Evolutionary conservation across 2,888 invertebrate species (phyloP).

Genomic region (Eumacrocentrus americanus): DNA sequence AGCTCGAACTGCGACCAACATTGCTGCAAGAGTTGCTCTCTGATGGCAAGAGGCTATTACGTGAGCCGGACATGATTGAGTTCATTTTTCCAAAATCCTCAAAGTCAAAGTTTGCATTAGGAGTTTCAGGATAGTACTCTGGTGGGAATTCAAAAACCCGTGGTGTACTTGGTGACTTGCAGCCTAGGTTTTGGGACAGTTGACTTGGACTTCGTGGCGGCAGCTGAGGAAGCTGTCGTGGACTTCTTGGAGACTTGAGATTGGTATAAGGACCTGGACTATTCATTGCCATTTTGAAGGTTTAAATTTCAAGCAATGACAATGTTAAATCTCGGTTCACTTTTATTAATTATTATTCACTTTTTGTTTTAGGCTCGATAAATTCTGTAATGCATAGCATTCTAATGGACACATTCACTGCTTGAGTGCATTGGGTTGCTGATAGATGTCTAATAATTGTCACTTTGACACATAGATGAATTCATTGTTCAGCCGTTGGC

Average conservation of each 20-base stretch:
- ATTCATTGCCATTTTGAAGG: conserved; percentile 65
- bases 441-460: too few relatives aligned
- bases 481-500: too few relatives aligned
- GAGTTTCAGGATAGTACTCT: conserved; percentile 46
- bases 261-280: conserved; percentile 66
- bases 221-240: conserved; percentile 66
- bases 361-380: background rate
- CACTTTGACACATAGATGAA: too few relatives aligned
- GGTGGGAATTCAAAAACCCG: conserved; percentile 55
- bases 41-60: conserved; percentile 30
- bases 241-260: conserved; percentile 67
- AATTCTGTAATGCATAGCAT: too few relatives aligned
- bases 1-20: conserved; percentile 35
- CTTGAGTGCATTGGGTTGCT: too few relatives aligned
- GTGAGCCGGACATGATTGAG: conserved; percentile 27
- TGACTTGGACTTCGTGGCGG: conserved; percentile 65
- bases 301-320: background rate
- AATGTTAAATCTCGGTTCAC: too few relatives aligned
- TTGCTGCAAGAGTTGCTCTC: conserved; percentile 16
- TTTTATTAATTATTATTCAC: background rate
- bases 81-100: conserved; percentile 42
- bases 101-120: conserved; percentile 50
- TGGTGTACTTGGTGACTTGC: conserved; percentile 67
- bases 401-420: too few relatives aligned
- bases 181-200: conserved; percentile 63